Base-by-base conservation (phyloP, 2,113 vertebrate species). In the Amphiprion ocellaris region DNA sequence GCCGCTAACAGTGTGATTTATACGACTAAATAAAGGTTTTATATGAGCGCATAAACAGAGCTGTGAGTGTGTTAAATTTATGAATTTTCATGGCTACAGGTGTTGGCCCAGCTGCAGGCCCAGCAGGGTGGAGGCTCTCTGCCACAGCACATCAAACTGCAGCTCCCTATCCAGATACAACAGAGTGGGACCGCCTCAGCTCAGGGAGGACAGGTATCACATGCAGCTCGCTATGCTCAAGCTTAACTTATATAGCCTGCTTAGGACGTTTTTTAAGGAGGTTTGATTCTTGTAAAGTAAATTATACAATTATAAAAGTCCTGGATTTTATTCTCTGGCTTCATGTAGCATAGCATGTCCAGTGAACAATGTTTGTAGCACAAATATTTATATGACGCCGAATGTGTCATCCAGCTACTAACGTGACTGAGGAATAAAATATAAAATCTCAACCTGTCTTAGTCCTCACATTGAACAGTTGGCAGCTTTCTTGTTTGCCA, bases 131-230 rank as follows among this genome's bases (percentile, higher is more conserved):
- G 87, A 88, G 94, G 95, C 93, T 81, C 94, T 82, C 50, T 96
- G 82, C 95, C 96, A 86, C 96, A 96, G 92, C 97, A 97, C 79
- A 94, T 96, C 91, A 93, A 94, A 91, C 96, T 97, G 10, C 97
- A 97, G 91, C 94, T 97, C 53, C 96, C 97, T 30, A 90, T 96
- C 92, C 96, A 97, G 87, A 95, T 97, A 70, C 97, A 96, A 87
- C 96, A 94, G 60, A 81, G 83, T 0, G 90, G 91, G 87, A 83
- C 94, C 92, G 88, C 91, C 93, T 90, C 90, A 69, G 81, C 90
- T 86, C 90, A 91, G 87, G 89, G 82, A 78, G 91, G 91, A 90
- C 89, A 92, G 92, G 90, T 90, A 87, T 11, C 3, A 19, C 47
- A 62, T 70, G 54, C 19, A 49, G 17, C 30, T 61, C 19, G 0